These are phyloP conservation scores for Andricus quercusramuli DNA, from an alignment of 2,888 invertebrate genomes.

Conservation along the genomic window DNA sequence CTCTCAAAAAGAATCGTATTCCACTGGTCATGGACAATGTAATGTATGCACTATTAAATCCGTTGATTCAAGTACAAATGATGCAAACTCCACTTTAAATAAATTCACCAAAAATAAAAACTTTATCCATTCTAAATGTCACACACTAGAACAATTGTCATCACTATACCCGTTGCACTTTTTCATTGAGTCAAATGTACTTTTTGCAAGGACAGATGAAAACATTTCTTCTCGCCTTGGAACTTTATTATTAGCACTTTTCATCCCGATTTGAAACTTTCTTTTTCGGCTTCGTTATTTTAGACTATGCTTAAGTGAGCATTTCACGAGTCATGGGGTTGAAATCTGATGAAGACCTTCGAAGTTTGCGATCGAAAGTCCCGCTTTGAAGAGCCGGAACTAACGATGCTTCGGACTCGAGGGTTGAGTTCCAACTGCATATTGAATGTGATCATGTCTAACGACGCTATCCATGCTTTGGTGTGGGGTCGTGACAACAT, in stretches of 20 bases:
- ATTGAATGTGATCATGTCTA: slow-evolving; percentile 57
- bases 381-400: slow-evolving; percentile 51
- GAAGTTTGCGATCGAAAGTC: slow-evolving; percentile 45
- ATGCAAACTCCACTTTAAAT: background rate
- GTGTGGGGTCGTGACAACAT: slow-evolving; percentile 64
- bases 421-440: slow-evolving; percentile 57
- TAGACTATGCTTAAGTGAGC: slow-evolving; percentile 13
- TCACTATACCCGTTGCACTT: background rate
- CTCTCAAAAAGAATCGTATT: no score
- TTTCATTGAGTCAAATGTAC: background rate
- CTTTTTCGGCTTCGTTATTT: background rate
- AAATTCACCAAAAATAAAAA: background rate
- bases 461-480: slow-evolving; percentile 53
- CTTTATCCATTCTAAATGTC: background rate
- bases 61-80: no score
- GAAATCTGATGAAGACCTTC: slow-evolving; percentile 28
- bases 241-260: slow-evolving; percentile 8
- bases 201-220: background rate
- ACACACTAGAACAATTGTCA: background rate
- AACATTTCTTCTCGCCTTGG: background rate
- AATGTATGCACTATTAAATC: no score
- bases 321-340: slow-evolving; percentile 25
- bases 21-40: no score
- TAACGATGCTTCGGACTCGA: slow-evolving; percentile 53
- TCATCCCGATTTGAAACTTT: background rate